Evolutionary conservation across 2,888 invertebrate species (phyloP).

Genomic region (Drosophila mettleri): DNA sequence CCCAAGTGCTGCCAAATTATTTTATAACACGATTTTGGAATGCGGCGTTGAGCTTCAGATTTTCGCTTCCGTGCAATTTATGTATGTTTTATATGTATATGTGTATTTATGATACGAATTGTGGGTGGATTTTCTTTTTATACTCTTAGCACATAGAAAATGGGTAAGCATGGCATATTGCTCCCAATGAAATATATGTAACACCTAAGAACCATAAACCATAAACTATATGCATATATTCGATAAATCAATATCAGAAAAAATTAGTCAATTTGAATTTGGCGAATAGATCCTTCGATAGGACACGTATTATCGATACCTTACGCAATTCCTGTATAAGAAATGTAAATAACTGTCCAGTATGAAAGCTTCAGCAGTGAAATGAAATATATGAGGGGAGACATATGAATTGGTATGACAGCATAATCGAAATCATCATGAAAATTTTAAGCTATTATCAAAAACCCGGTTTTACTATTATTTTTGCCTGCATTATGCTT

Average conservation of each 20-base stretch:
- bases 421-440: no score
- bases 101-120: conserved; percentile 37
- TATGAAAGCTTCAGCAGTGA: neutral
- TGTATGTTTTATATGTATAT: neutral
- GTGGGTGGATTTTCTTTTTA: conserved; percentile 44
- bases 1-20: conserved; percentile 63
- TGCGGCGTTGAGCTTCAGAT: conserved; percentile 45
- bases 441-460: no score
- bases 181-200: neutral
- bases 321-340: neutral
- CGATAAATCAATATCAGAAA: no score
- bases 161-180: neutral
- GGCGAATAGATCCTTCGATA: neutral
- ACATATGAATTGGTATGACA: neutral
- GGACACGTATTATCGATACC: neutral
- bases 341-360: neutral
- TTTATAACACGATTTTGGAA: conserved; percentile 70
- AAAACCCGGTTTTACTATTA: neutral
- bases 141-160: conserved; percentile 11
- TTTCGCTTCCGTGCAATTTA: conserved; percentile 73
- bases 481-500: neutral
- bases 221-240: neutral
- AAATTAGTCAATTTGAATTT: neutral
- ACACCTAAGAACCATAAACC: neutral
- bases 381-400: neutral